Base-by-base conservation (phyloP, 2,888 invertebrate species). In the Cactoblastis cactorum region DNA sequence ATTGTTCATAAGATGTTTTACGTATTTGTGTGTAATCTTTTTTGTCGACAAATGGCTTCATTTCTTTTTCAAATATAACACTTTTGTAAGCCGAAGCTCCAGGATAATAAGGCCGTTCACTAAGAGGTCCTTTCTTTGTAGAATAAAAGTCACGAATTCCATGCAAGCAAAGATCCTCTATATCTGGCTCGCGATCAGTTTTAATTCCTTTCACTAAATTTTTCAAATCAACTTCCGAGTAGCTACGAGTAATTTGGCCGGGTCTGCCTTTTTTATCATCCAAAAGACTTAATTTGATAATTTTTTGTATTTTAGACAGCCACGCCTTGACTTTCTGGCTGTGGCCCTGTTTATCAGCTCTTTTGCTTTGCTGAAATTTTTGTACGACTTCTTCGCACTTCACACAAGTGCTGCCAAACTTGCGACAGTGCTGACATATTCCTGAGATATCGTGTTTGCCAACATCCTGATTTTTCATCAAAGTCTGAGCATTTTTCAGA, bases 371-470 rank as follows among this genome's bases (percentile, higher is more conserved):
- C 65, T 58, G 33, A 75, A 80, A 74, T 62, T 74, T 61, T 57
- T 74, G 63, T 8, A 71, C 57, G 53, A 70, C 59, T 63, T 77
- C 55, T 59, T 77, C 49, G 63, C 83, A 73, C 67, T 71, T 24
- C 63, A 63, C 43, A 69, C 83, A 69, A 64, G 74, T 53, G 60
- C 67, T 62, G 28, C 48, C 50, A 34, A 49, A 46, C 15, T 43
- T 53, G 46, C 56, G 69, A 58, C 85, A 85, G 53, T 78, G 76
- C 33, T 77, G 67, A 54, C 84, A 85, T 53, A 84, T 59, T 28
- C 74, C 71, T 50, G 69, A 59, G n/a, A 77, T 58, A 52, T 63
- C 61, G 9, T 69, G 68, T 58, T 57, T 71, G 32, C 69, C 61
- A 51, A 76, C 59, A 37, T 68, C 59, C 35, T 72, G 50, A 53